Conservation (phyloP, 2,888 invertebrate genomes). For the Dasypolia templi region DNA sequence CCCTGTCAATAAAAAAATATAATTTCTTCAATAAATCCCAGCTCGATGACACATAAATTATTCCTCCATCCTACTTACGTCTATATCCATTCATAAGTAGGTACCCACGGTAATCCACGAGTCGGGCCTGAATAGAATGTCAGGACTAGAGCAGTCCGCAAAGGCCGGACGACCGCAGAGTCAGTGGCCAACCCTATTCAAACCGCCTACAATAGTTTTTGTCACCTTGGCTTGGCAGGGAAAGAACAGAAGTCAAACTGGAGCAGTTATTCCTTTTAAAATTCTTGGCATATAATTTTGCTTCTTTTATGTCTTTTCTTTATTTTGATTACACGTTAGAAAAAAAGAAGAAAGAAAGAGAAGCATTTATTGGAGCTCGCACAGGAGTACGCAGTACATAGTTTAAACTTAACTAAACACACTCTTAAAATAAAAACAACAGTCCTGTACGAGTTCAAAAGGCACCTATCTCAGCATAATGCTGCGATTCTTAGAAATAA, state of each 20-base stretch:
- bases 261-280: background rate
- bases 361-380: too few relatives aligned
- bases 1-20: too few relatives aligned
- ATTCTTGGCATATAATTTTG: background rate
- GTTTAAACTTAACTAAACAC: too few relatives aligned
- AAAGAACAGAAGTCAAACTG: constrained; percentile 49
- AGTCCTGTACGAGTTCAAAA: too few relatives aligned
- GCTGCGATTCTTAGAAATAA: too few relatives aligned
- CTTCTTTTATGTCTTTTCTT: background rate
- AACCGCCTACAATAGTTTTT: constrained; percentile 83
- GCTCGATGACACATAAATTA: constrained; percentile 52
- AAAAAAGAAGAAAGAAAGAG: too few relatives aligned
- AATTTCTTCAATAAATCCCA: constrained; percentile 13
- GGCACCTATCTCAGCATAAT: too few relatives aligned
- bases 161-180: constrained; percentile 80
- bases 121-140: constrained; percentile 70
- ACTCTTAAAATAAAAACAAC: too few relatives aligned
- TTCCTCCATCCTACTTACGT: constrained; percentile 26
- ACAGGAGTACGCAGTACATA: too few relatives aligned
- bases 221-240: constrained; percentile 72
- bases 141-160: constrained; percentile 65
- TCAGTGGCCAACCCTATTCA: constrained; percentile 75
- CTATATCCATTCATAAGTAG: constrained; percentile 57
- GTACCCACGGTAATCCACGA: constrained; percentile 72
- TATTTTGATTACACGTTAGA: background rate